These are phyloP conservation scores for Pao palembangensis DNA, from an alignment of 2,113 vertebrate genomes.

Conservation along the genomic window DNA sequence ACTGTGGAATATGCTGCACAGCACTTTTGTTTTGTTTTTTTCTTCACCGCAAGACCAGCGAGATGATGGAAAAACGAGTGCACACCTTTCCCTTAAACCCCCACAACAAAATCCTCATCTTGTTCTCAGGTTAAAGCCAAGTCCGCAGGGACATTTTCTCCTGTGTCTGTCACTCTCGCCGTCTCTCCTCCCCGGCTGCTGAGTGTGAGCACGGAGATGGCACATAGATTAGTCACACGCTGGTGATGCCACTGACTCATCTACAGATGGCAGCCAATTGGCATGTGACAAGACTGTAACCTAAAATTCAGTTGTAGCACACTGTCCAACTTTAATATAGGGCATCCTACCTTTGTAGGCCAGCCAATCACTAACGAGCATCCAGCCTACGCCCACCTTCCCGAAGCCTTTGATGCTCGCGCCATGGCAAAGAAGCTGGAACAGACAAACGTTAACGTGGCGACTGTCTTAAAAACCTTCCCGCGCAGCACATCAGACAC, in stretches of 20 bases:
- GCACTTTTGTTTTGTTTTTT: constrained; percentile 44
- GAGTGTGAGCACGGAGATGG: constrained; percentile 67
- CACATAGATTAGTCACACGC: constrained; percentile 67
- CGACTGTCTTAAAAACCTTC: constrained; percentile 40
- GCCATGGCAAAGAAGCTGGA: constrained; percentile 38
- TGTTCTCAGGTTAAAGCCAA: constrained; percentile 56
- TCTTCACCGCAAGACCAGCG: constrained; percentile 58
- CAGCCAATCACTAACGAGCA: constrained; percentile 41
- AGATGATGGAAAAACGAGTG: constrained; percentile 40
- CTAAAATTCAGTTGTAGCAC: constrained; percentile 31
- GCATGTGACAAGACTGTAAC: constrained; percentile 51
- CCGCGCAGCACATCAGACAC: constrained; percentile 41
- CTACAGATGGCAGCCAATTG: constrained; percentile 68
- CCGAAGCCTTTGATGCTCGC: constrained; percentile 45
- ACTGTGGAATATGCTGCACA: constrained; percentile 59
- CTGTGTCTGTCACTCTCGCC: constrained; percentile 6
- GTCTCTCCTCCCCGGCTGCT: constrained; percentile 36
- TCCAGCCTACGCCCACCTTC: constrained; percentile 29
- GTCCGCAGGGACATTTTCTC: constrained; percentile 61
- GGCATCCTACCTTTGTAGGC: constrained; percentile 59
- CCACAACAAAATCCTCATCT: constrained; percentile 9
- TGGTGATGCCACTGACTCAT: constrained; percentile 62
- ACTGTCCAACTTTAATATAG: constrained; percentile 56
- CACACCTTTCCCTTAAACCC: background rate
- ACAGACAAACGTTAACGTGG: constrained; percentile 54